phyloP scores from a whole-genome alignment of 1,140 invertebrate genomes.

The Lamellibrachia luymesi region DNA sequence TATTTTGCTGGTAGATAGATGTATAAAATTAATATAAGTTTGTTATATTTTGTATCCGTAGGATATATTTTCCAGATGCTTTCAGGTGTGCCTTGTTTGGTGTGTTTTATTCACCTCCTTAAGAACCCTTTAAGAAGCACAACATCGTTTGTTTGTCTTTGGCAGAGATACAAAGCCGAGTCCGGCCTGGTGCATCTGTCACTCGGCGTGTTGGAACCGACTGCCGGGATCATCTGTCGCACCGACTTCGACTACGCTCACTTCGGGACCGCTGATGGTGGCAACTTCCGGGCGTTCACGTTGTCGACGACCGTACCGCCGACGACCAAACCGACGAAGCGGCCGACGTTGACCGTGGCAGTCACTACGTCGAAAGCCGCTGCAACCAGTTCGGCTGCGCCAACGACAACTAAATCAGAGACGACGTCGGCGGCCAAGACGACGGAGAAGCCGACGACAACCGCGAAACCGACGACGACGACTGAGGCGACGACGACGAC shows the following conservation, averaged over 20 bases:
- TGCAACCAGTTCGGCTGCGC: neutral
- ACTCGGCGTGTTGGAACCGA: neutral
- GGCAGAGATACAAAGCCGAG: neutral
- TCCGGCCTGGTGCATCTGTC: neutral
- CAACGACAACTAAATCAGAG: neutral
- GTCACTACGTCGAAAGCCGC: no score
- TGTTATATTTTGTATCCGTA: no score
- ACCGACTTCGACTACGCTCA: neutral
- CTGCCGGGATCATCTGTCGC: neutral
- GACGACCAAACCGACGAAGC: neutral
- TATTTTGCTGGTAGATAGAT: neutral
- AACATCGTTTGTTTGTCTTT: neutral
- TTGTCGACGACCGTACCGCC: neutral
- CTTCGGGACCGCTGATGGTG: neutral
- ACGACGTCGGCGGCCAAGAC: neutral
- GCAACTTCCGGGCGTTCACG: neutral
- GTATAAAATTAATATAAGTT: neutral
- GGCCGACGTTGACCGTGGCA: neutral
- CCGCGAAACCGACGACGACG: no score
- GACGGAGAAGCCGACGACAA: neutral
- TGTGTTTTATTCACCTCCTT: no score
- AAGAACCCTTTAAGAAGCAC: neutral
- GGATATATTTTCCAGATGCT: no score
- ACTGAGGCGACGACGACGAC: no score
- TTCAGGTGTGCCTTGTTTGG: no score